A percentile compares a stretch with the other conserved stretches of the same genome.
These are phyloP conservation scores for Falco cherrug DNA, from an alignment of 2,797 vertebrate genomes.

Conservation along the genomic window DNA sequence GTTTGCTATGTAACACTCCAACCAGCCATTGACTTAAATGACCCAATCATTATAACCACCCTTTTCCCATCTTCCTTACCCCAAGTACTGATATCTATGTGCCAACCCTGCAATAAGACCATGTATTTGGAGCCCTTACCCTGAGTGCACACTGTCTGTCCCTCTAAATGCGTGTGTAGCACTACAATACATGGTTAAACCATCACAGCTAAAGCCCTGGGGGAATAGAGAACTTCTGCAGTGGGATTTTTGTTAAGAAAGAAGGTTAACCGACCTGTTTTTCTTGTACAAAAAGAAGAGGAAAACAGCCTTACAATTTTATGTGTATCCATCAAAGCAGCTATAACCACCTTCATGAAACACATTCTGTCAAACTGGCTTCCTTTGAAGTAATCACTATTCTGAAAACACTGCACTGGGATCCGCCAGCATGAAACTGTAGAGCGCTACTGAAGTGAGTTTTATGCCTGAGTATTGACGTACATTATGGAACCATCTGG, in stretches of 20 bases:
- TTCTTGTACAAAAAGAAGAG: neutral
- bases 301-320: neutral
- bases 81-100: too few species aligned
- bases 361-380: neutral
- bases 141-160: neutral
- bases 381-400: neutral
- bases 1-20: neutral
- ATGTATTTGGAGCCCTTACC: neutral
- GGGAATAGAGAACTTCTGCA: rapidly evolving
- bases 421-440: neutral
- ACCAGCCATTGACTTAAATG: neutral
- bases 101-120: neutral
- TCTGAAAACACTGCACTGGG: neutral
- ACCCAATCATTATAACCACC: neutral
- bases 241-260: neutral
- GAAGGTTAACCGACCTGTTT: neutral
- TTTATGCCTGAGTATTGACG: neutral
- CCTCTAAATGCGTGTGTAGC: neutral
- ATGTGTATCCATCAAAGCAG: neutral
- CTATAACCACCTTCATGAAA: neutral
- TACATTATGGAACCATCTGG: conserved; percentile 3
- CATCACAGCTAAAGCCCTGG: neutral
- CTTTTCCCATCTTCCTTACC: neutral
- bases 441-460: neutral
- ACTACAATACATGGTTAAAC: neutral